Percentiles rank a stretch among this genome's conserved stretches.
phyloP scores from a whole-genome alignment of 2,113 vertebrate species.

The Rynchops niger region DNA sequence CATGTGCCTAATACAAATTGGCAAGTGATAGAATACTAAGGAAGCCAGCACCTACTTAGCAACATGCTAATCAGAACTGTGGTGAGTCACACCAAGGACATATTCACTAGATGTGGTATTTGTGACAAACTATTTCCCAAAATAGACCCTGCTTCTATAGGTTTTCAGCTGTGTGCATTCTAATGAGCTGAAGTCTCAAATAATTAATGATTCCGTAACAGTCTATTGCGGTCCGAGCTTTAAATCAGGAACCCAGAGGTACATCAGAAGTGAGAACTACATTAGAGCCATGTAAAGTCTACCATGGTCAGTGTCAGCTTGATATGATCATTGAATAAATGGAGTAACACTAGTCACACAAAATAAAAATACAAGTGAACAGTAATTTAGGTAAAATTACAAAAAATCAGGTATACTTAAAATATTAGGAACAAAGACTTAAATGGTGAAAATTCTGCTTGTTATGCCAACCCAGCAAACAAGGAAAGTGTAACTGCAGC shows the following conservation, averaged over 20 bases:
- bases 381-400: background rate
- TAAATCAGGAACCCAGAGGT: background rate
- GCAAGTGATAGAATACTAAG: constrained; percentile 18
- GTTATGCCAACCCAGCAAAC: background rate
- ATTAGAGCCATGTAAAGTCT: background rate
- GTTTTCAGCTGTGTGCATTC: constrained; percentile 9
- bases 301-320: background rate
- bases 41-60: constrained; percentile 38
- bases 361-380: background rate
- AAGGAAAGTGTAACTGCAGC: background rate
- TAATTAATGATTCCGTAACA: background rate
- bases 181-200: background rate
- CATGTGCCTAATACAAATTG: background rate
- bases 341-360: background rate
- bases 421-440: background rate
- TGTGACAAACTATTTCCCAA: constrained; percentile 38
- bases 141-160: constrained; percentile 22
- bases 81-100: constrained; percentile 50
- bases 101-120: constrained; percentile 23
- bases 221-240: background rate
- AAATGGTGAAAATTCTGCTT: background rate
- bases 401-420: background rate
- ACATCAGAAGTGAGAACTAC: background rate
- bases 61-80: constrained; percentile 37
- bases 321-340: background rate